Evolutionary conservation across 2,797 vertebrate genomes (phyloP), one percentile per base, ranked within the genome.

Genomic region (Cercopithecus hamlyni): DNA sequence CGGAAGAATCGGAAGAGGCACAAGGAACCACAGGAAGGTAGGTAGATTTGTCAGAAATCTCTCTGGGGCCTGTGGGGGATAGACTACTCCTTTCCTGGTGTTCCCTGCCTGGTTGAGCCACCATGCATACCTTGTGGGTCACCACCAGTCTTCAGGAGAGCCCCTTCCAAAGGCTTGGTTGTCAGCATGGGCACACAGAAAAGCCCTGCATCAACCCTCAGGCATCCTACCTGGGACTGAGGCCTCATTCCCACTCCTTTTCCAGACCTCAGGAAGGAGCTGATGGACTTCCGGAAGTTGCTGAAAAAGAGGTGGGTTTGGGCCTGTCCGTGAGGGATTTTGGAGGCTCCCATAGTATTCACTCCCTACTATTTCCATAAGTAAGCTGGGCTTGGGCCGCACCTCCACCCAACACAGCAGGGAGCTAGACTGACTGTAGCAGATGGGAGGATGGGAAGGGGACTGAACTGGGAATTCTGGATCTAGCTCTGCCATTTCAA

Each of bases 271-370:
- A 98, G 43, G 77, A 98, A 99, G 97, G 98, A 99, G 55, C 98
- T 99, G 70, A 93, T 97, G 96, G 99, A 99, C 79, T 99, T 99
- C 97, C 99, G 98, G 98, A 99, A 99, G 97, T 1, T 99, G 97
- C 98, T 99, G 89, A 99, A 98, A 96, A 99, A 99, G 98, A 98
- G 98, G 99, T 99, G 98, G 98, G 98, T 91, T 86, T 93, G 70
- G 75, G 57, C 7, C 73, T 41, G n/a, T 45, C 30, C 7, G 0
- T 1, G 39, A 36, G 36, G 41, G 24, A 48, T 19, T 83, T 15
- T 10, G 24, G 13, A 14, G 17, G 3, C 5, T 15, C 24, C 12
- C 22, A 2, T 4, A 33, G n/a, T 52, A 1, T 24, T 43, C 2
- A 1, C 3, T 12, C 17, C 27, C 2, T 0, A 17, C 19, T 48